Conservation (phyloP, 2,113 vertebrate species). For the Oreochromis niloticus region DNA sequence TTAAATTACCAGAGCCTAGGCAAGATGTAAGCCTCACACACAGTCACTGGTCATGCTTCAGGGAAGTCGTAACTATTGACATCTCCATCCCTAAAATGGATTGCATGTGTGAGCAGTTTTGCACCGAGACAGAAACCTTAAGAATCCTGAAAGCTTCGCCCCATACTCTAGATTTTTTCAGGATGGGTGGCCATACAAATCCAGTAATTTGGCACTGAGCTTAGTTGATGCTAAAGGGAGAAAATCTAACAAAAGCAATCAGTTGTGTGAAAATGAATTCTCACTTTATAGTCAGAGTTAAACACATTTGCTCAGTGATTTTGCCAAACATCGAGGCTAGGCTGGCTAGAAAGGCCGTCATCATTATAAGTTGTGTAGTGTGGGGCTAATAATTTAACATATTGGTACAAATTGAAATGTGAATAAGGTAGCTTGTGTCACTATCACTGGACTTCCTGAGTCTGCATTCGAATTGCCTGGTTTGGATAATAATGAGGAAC, state of each 20-base stretch:
- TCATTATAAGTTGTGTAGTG: background rate
- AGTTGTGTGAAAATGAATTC: conserved; percentile 8
- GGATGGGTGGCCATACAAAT: conserved; percentile 10
- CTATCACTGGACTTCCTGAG: background rate
- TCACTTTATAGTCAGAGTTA: background rate
- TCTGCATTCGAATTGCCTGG: background rate
- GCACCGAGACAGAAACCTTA: conserved; percentile 18
- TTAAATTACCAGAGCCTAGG: conserved; percentile 66
- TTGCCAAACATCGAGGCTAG: background rate
- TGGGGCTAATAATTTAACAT: background rate
- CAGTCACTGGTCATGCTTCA: conserved; percentile 33
- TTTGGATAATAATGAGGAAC: conserved; percentile 20
- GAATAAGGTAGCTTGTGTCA: conserved; percentile 2
- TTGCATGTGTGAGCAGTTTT: conserved; percentile 48
- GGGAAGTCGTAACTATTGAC: conserved; percentile 70
- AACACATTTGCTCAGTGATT: background rate
- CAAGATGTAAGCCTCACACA: conserved; percentile 53
- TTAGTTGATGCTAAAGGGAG: background rate
- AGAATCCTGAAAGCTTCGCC: conserved; percentile 1
- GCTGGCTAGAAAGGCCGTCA: background rate
- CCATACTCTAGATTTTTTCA: conserved; percentile 4
- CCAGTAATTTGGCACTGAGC: background rate
- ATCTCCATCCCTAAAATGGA: conserved; percentile 58
- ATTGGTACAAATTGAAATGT: background rate
- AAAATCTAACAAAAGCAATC: conserved; percentile 33